phyloP scores from a whole-genome alignment of 1,140 invertebrate genomes.

The Leptinotarsa texana region DNA sequence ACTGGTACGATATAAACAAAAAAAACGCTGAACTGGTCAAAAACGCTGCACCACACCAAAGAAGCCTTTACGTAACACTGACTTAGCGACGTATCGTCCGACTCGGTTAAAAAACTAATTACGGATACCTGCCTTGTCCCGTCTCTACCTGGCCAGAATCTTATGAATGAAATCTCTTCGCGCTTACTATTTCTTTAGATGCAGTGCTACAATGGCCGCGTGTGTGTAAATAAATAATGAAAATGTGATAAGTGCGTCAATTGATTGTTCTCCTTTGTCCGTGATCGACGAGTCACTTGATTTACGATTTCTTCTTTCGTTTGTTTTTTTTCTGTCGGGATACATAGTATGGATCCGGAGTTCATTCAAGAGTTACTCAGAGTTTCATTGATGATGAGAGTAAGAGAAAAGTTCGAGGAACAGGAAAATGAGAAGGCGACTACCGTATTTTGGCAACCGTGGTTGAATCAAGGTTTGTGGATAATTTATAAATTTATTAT shows the following conservation, averaged over 20 bases:
- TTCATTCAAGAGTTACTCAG: constrained; percentile 44
- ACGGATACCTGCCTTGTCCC: constrained; percentile 46
- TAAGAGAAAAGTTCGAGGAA: constrained; percentile 29
- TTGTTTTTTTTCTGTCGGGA: not conserved
- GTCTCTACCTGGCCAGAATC: constrained; percentile 48
- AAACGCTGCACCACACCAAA: constrained; percentile 40
- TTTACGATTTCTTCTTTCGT: not conserved
- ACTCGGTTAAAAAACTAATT: constrained; percentile 50
- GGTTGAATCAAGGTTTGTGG: constrained; percentile 46
- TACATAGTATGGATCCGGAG: constrained; percentile 44
- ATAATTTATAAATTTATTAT: too few species aligned
- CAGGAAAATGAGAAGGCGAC: constrained; percentile 8
- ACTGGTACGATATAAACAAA: constrained; percentile 29
- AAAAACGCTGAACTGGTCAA: constrained; percentile 47
- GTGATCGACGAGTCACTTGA: constrained; percentile 9
- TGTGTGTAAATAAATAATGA: constrained; percentile 28
- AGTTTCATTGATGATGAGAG: constrained; percentile 41
- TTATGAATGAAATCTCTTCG: constrained; percentile 50
- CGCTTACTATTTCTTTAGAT: constrained; percentile 44
- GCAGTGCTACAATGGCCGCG: constrained; percentile 38
- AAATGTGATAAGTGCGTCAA: constrained; percentile 36
- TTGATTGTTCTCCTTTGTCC: constrained; percentile 19
- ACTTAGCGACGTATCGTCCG: constrained; percentile 28
- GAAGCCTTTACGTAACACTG: constrained; percentile 33
- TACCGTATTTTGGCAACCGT: constrained; percentile 50